Conservation (phyloP, 2,888 invertebrate species). For the Dolichomitus sp. region DNA sequence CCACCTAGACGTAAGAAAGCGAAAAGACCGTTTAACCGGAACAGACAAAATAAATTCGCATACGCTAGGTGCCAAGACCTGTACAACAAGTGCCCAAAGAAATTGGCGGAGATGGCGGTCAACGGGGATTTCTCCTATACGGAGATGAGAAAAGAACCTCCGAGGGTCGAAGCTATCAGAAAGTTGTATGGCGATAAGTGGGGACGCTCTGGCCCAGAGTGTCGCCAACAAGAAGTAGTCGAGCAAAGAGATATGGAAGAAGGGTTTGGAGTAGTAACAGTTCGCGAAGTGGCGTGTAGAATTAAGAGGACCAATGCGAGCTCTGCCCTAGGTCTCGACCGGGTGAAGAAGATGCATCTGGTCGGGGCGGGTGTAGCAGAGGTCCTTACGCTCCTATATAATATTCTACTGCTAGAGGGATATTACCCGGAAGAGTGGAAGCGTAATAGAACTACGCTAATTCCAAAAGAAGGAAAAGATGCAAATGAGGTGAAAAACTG, state of each 20-base stretch:
- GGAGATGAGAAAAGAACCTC: neutral
- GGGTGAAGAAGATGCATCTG: constrained; percentile 64
- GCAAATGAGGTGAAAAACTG: constrained; percentile 72
- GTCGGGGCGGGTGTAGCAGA: neutral
- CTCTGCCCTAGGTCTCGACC: constrained; percentile 74
- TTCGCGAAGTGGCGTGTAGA: constrained; percentile 61
- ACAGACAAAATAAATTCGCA: constrained; percentile 20
- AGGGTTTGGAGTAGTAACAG: constrained; percentile 17
- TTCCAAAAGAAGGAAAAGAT: constrained; percentile 80
- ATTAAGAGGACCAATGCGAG: constrained; percentile 55
- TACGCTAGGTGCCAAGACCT: constrained; percentile 78
- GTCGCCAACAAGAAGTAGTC: neutral
- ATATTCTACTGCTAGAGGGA: neutral
- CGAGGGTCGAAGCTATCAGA: constrained; percentile 50
- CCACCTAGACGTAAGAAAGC: neutral
- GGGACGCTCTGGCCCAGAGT: constrained; percentile 57
- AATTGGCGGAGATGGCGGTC: constrained; percentile 70
- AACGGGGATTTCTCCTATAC: constrained; percentile 55
- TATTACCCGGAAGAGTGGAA: constrained; percentile 72
- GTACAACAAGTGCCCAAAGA: constrained; percentile 75
- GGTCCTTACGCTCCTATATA: constrained; percentile 19
- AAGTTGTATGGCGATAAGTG: constrained; percentile 74
- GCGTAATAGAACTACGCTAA: constrained; percentile 76
- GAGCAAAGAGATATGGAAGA: neutral
- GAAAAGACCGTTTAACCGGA: neutral